phyloP scores from a whole-genome alignment of 2,113 vertebrate genomes.

The Morone saxatilis region DNA sequence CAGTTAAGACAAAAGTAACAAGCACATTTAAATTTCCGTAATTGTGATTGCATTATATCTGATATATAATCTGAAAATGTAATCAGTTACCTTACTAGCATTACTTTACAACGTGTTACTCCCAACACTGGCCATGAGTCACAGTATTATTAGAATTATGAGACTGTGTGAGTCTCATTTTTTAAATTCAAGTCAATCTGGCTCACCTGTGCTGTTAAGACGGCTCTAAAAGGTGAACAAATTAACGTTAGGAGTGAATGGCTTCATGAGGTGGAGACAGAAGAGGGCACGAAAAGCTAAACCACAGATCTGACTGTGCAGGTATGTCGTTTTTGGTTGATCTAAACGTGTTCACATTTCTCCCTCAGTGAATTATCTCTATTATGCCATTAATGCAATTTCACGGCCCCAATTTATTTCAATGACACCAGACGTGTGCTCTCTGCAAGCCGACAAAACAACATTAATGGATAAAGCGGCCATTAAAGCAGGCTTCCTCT shows the following conservation, averaged over 20 bases:
- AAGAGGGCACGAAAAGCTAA: background rate
- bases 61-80: no score
- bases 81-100: no score
- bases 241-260: no score
- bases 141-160: background rate
- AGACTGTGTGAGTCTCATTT: background rate
- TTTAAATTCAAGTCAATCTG: background rate
- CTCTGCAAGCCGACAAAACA: slow-evolving; percentile 37
- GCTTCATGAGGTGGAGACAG: background rate
- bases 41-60: no score
- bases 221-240: no score
- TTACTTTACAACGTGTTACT: no score
- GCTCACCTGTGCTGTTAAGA: no score
- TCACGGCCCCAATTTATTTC: slow-evolving; percentile 7
- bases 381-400: slow-evolving; percentile 26
- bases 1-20: no score
- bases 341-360: slow-evolving; percentile 11
- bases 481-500: background rate
- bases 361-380: slow-evolving; percentile 8
- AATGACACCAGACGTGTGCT: background rate
- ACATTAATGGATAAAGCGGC: slow-evolving; percentile 23
- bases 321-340: background rate
- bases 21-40: no score
- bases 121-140: background rate
- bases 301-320: background rate